Evolutionary conservation across 2,797 vertebrate species (phyloP).

Genomic region (Esox lucius): DNA sequence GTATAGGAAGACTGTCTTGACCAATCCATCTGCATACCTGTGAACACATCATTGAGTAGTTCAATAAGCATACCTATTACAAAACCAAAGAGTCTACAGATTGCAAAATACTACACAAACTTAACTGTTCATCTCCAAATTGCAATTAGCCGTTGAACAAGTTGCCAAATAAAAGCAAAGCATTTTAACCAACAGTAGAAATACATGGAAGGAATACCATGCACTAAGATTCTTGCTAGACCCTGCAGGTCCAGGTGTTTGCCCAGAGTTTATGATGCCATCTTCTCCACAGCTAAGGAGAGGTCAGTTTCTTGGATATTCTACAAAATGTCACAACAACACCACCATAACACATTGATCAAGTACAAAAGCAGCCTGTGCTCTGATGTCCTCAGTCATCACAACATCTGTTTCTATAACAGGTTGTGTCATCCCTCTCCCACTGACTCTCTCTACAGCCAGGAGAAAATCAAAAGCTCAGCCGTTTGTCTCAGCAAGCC

Average conservation of each 20-base stretch:
- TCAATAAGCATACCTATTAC: slow-evolving; percentile 1
- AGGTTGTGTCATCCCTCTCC: slow-evolving; percentile 36
- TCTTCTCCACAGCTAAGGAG: not conserved
- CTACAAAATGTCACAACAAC: not conserved
- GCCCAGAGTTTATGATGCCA: not conserved
- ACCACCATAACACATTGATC: slow-evolving; percentile 26
- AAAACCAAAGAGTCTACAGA: not conserved
- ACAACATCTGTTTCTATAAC: slow-evolving; percentile 45
- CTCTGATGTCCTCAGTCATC: slow-evolving; percentile 29
- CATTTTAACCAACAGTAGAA: not conserved
- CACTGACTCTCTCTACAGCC: slow-evolving; percentile 13
- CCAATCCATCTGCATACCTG: slow-evolving; percentile 87
- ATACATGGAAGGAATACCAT: not conserved
- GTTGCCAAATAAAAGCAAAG: not conserved
- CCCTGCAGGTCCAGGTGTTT: not conserved
- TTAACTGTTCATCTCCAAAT: not conserved
- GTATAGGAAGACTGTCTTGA: slow-evolving; percentile 76
- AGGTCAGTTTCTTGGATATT: not conserved
- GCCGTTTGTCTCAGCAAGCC: slow-evolving; percentile 5
- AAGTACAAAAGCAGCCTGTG: slow-evolving; percentile 26
- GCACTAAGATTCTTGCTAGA: not conserved
- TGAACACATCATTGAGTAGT: slow-evolving; percentile 48
- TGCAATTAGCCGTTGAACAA: not conserved
- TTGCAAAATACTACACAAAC: not conserved
- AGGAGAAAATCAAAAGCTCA: slow-evolving; percentile 11